Base-by-base conservation (phyloP, 2,113 vertebrate species). In the Turnix velox region DNA sequence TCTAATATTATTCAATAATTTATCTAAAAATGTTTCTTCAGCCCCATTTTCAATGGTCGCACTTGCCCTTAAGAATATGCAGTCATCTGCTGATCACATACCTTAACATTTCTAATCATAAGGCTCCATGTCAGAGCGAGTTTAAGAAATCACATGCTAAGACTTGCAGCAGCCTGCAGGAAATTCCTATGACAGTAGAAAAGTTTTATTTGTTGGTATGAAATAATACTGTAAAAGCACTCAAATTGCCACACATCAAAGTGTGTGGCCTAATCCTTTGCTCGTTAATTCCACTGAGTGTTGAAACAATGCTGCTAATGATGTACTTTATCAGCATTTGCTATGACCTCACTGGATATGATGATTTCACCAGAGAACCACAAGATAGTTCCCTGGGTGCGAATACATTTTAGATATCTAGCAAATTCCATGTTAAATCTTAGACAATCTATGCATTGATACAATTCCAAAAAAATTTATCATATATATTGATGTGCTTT, bases 1-100 rank as follows among this genome's bases (percentile, higher is more conserved):
- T 68, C 66, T 33, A 46, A 68, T 85, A 87, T 46, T 52, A 89
- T 86, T 57, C 80, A 49, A 78, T 95, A 95, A 84, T 93, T 96
- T 88, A 62, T 91, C 88, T 71, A 61, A 69, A 84, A 49, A 91
- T 33, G 68, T 61, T 71, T 68, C 72, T 86, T 78, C 73, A 55
- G 51, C 49, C 57, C 43, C 27, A 49, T 90, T 93, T 92, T 74
- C 48, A 69, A 43, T 0, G 1, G 51, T 75, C 67, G 86, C 39
- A 8, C 72, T n/a, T 93, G 77, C 80, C 87, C 74, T 75, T 40
- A 89, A 93, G 94, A 93, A 87, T 15, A 66, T 22, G 49, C 62
- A 90, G 51, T 89, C 76, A 18, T 62, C 59, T 74, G 42, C 79
- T 93, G 90, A 84, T 75, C 83, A 28, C 22, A 14, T 22, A 30